Conservation (phyloP, 1,140 invertebrate species). For the Saccostrea cuccullata region DNA sequence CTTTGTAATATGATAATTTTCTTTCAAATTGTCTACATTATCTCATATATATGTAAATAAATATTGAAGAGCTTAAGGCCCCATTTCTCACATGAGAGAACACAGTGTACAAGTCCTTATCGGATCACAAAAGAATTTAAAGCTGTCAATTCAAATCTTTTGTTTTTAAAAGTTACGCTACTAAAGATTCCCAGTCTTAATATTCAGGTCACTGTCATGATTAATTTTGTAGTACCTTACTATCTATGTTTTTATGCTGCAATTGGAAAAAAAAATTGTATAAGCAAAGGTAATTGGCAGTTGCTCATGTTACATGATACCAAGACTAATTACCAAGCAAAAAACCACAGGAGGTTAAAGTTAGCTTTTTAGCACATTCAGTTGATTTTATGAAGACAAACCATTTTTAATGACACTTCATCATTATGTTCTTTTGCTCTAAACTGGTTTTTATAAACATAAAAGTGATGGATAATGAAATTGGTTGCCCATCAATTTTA, state of each 20-base stretch:
- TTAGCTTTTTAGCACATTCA: background rate
- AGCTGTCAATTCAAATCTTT: background rate
- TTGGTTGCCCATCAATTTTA: background rate
- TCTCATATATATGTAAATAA: background rate
- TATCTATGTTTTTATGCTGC: no score
- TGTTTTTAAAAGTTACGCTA: background rate
- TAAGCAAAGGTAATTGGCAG: no score
- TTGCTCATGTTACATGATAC: no score
- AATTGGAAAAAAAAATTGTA: no score
- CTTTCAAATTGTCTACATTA: background rate
- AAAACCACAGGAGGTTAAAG: background rate
- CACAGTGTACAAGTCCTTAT: conserved; percentile 8
- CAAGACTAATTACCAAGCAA: no score
- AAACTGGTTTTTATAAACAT: background rate
- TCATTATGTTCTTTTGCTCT: background rate
- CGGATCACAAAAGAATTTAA: conserved; percentile 15
- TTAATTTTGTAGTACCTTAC: background rate
- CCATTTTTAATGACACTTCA: background rate
- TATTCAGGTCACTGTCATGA: conserved; percentile 11
- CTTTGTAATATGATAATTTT: background rate
- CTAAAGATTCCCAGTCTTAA: background rate
- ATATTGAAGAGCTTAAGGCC: conserved; percentile 2
- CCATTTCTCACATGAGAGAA: conserved; percentile 18
- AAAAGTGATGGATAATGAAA: background rate
- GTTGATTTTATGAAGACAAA: background rate